Base-by-base conservation (phyloP, 2,113 vertebrate species). In the Ardeotis arabs region DNA sequence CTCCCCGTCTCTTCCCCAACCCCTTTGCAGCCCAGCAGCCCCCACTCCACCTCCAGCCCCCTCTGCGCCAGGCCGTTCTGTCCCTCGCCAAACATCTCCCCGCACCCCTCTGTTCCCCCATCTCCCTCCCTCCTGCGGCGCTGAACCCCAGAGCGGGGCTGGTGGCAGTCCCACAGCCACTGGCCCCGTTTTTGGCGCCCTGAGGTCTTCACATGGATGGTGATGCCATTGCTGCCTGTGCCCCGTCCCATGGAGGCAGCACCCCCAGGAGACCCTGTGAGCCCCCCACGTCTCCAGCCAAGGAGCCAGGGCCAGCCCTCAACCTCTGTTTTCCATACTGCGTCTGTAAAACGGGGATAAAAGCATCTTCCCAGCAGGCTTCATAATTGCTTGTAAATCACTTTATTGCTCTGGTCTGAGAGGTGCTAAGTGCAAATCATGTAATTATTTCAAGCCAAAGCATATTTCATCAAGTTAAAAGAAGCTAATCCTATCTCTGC, bases 401-500 rank as follows among this genome's bases (percentile, higher is more conserved):
- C 27, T 75, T 49, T 75, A 85, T 60, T 67, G 85, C 49, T 72
- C 72, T 86, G 55, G 60, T 59, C 39, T 78, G 76, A 89, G 76
- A 92, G 68, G 60, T 66, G 72, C 93, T 77, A 94, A 96, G 76
- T 93, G 93, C 68, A 75, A 68, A 60, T 86, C 10, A 47, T 27
- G 49, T 72, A 74, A 90, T 94, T 93, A 68, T 84, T 93, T 86
- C 55, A 56, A 86, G 88, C 39, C 59, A 49, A 81, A 78, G 83
- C 27, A 13, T 68, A 68, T 90, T 92, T 90, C 75, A 67, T 72
- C 56, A 74, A 84, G 72, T 75, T 88, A 87, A 84, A 70, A 92
- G 75, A 84, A 92, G 60, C 2, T 9, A 88, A 86, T 88, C 62
- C 52, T 49, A 15, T 21, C 47, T 79, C 35, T 78, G 37, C 83